Evolutionary conservation across 2,888 invertebrate species (phyloP).

Genomic region (Blastobasis adustella): DNA sequence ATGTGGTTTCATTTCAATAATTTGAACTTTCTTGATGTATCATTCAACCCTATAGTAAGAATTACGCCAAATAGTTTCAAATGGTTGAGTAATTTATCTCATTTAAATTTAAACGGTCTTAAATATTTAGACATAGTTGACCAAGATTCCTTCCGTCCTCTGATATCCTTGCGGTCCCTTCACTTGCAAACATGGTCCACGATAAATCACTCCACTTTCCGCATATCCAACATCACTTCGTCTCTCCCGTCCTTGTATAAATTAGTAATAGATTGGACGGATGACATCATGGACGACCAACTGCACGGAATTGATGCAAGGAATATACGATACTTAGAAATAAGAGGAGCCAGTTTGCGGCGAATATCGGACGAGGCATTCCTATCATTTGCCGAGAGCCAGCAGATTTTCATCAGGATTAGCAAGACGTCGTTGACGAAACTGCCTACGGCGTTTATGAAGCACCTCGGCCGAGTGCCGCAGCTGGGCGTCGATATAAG

Average conservation of each 20-base stretch:
- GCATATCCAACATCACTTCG: constrained; percentile 81
- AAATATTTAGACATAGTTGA: constrained; percentile 83
- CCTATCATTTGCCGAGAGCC: constrained; percentile 81
- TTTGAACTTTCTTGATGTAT: constrained; percentile 85
- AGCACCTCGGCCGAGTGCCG: constrained; percentile 84
- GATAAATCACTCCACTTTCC: constrained; percentile 79
- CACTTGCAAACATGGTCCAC: constrained; percentile 84
- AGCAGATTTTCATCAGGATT: constrained; percentile 85
- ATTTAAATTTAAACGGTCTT: constrained; percentile 83
- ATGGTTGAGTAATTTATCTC: constrained; percentile 81
- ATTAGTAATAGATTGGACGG: constrained; percentile 84
- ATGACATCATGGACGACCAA: constrained; percentile 82
- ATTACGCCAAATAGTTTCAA: constrained; percentile 82
- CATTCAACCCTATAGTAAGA: constrained; percentile 87
- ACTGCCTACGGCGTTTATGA: constrained; percentile 86
- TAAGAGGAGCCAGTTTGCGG: constrained; percentile 84
- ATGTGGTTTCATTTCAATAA: constrained; percentile 82
- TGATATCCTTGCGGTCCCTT: constrained; percentile 81
- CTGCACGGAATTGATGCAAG: constrained; percentile 85
- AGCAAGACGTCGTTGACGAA: constrained; percentile 85
- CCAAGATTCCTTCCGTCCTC: constrained; percentile 81
- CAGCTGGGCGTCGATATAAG: constrained; percentile 88
- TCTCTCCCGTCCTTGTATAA: constrained; percentile 83
- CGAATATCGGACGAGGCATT: constrained; percentile 86
- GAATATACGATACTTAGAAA: constrained; percentile 86